A percentile compares a stretch with the other conserved stretches of the same genome.
Evolutionary conservation across 2,113 vertebrate species (phyloP).

Genomic region (Platysternon megacephalum): DNA sequence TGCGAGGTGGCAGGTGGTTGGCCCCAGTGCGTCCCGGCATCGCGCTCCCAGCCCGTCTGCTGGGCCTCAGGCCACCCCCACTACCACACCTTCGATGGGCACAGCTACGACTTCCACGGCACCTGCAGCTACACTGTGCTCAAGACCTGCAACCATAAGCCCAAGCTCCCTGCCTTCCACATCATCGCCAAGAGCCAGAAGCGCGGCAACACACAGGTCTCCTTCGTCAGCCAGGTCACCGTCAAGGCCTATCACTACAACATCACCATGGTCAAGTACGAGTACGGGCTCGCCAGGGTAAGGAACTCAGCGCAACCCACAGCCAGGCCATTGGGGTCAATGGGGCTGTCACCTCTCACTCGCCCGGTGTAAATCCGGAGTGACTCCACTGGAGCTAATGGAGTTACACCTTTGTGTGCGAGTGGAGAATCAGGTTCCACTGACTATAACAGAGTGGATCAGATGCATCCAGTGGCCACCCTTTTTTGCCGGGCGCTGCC

Average conservation of each 20-base stretch:
- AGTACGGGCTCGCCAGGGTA: slow-evolving; percentile 74
- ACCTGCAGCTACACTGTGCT: slow-evolving; percentile 31
- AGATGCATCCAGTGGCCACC: background rate
- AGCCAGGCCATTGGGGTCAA: background rate
- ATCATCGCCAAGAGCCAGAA: slow-evolving; percentile 30
- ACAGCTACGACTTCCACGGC: slow-evolving; percentile 32
- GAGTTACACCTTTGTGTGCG: background rate
- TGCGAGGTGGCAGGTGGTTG: background rate
- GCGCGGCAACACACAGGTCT: background rate
- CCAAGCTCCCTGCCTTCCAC: slow-evolving; percentile 28
- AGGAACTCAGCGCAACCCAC: slow-evolving; percentile 11
- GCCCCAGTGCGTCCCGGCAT: background rate
- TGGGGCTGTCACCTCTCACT: background rate
- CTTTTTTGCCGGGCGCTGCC: background rate
- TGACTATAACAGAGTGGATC: background rate
- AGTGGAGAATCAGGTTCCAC: background rate
- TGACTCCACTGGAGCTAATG: background rate
- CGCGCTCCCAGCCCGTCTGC: background rate
- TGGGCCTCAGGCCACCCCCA: slow-evolving; percentile 42
- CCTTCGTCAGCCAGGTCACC: slow-evolving; percentile 17
- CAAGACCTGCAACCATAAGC: background rate
- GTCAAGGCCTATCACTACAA: slow-evolving; percentile 19
- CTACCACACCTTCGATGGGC: slow-evolving; percentile 44
- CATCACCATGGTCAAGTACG: slow-evolving; percentile 69
- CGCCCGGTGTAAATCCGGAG: background rate